Evolutionary conservation across 2,797 vertebrate species (phyloP), one percentile per base, ranked within the genome.

Genomic region (Gadopsis marmoratus): DNA sequence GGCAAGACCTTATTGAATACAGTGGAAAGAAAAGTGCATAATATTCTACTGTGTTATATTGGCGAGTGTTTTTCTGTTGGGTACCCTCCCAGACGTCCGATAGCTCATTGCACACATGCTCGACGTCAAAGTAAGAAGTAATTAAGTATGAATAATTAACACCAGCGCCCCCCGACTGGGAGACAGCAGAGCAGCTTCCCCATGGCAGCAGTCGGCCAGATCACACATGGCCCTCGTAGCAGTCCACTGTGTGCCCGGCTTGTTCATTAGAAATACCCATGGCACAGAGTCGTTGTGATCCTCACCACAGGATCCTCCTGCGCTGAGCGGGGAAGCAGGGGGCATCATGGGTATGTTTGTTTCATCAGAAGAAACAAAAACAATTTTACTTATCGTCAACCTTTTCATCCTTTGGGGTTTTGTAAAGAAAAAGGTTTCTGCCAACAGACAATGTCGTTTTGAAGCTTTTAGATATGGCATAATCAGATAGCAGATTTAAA

Each of bases 91-190:
- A 90, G 87, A 94, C 84, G 74, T 85, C 84, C 71, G 64, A 80
- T 88, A 79, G 89, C 85, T 82, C 56, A 43, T 80, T 84, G 77
- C 87, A 92, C 56, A 59, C 88, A 88, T 68, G 84, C 84, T 84
- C 55, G 19, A 58, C 9, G 85, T 92, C 90, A 91, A 89, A 83
- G 88, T 90, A 89, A 92, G 94, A 93, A 87, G 88, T 95, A 95
- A 96, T 95, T 94, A 95, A 95, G 90, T 94, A 95, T 95, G 92
- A 96, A 96, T 96, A 96, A 96, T 96, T 96, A 96, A 94, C 90
- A 93, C 85, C 78, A 75, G 79, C 73, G 81, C 75, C 91, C 93
- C 93, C 91, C 90, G 60, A 94, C 91, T 92, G 93, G 92, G 94
- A 92, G 89, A 87, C 80, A 77, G 90, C 89, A 84, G 87, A 85